phyloP scores from a whole-genome alignment of 2,888 invertebrate genomes.

The Andrena marginata region DNA sequence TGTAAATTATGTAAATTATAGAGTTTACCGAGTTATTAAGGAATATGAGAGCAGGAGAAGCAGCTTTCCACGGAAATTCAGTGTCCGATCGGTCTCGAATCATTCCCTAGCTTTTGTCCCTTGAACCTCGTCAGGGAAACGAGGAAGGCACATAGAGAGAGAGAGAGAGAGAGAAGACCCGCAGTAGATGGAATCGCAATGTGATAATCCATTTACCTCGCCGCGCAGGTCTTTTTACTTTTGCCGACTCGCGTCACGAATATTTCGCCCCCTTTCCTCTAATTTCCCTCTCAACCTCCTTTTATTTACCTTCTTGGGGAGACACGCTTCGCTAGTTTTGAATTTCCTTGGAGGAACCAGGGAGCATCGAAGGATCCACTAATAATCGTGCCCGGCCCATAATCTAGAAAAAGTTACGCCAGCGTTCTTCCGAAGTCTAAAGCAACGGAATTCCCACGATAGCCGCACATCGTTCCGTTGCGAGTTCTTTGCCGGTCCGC shows the following conservation, averaged over 20 bases:
- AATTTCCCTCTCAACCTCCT: background rate
- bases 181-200: constrained; percentile 63
- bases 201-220: constrained; percentile 66
- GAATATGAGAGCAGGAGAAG: background rate
- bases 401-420: background rate
- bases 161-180: constrained; percentile 53
- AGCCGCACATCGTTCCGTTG: background rate
- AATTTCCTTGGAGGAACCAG: background rate
- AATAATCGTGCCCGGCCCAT: background rate
- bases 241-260: constrained; percentile 20
- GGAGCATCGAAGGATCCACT: background rate
- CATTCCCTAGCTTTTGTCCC: constrained; percentile 6
- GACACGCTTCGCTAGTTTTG: background rate
- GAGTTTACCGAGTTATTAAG: constrained; percentile 15
- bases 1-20: background rate
- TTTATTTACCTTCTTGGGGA: background rate
- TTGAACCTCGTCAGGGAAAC: background rate
- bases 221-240: constrained; percentile 49
- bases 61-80: constrained; percentile 19
- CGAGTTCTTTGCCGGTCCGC: background rate
- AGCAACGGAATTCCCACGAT: background rate
- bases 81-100: constrained; percentile 17
- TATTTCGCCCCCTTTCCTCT: constrained; percentile 6
- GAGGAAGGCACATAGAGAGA: constrained; percentile 4
- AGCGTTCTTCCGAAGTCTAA: background rate